Percentiles rank a stretch among this genome's conserved stretches.
Conservation (phyloP, 2,888 invertebrate species). For the Nymphalis c-album region DNA sequence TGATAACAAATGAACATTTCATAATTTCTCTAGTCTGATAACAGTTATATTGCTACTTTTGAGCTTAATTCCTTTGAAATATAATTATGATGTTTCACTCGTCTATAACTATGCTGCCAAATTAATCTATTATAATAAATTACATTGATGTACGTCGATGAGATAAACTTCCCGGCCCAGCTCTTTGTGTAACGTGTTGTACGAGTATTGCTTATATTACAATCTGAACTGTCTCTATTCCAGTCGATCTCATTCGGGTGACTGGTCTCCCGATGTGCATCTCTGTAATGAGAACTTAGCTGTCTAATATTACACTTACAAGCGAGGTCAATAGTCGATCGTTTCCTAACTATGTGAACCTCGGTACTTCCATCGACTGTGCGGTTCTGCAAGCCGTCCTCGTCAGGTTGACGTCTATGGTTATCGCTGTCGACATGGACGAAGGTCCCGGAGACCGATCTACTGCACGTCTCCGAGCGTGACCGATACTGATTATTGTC, state of each 20-base stretch:
- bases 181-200: too few relatives aligned
- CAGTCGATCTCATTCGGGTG: not conserved
- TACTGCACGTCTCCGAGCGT: not conserved
- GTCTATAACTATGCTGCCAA: not conserved
- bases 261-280: not conserved
- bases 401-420: too few relatives aligned
- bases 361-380: not conserved
- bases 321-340: not conserved
- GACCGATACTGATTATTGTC: not conserved
- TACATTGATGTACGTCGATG: not conserved
- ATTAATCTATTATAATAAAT: not conserved
- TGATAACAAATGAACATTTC: not conserved
- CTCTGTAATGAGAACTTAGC: not conserved
- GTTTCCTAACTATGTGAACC: not conserved
- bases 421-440: not conserved
- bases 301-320: not conserved
- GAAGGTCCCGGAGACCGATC: not conserved
- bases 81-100: not conserved
- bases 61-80: slow-evolving; percentile 18
- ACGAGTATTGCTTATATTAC: not conserved
- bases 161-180: not conserved
- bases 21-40: not conserved
- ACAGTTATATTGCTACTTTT: slow-evolving; percentile 21
- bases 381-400: not conserved
- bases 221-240: too few relatives aligned